These are phyloP conservation scores for Pedetes capensis DNA, from an alignment of 2,113 vertebrate genomes.

Conservation along the genomic window DNA sequence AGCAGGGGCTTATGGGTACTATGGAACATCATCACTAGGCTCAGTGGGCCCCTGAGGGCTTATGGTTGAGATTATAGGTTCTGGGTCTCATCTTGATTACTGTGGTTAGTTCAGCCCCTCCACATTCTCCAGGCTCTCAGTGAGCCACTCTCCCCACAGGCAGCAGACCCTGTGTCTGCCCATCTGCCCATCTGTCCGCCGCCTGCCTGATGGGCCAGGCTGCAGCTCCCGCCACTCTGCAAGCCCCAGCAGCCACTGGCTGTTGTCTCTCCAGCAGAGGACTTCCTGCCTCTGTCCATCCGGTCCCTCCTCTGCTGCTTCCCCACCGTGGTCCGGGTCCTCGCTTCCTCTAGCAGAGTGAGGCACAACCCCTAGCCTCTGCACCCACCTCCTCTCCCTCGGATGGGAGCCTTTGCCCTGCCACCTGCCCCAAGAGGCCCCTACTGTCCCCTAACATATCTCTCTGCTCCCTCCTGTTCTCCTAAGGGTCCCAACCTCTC, in stretches of 20 bases:
- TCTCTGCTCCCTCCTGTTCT: background rate
- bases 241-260: background rate
- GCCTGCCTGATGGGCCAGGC: background rate
- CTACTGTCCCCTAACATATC: background rate
- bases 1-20: background rate
- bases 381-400: background rate
- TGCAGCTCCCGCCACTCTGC: background rate
- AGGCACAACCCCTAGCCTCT: background rate
- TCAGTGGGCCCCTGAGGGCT: background rate
- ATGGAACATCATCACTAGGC: background rate
- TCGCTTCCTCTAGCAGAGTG: background rate
- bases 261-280: background rate
- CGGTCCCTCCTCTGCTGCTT: background rate
- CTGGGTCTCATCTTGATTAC: background rate
- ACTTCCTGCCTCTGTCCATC: background rate
- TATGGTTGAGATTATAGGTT: too few relatives aligned
- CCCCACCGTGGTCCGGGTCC: background rate
- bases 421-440: background rate
- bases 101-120: background rate
- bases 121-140: background rate
- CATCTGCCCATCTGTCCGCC: too few relatives aligned
- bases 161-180: background rate
- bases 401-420: background rate
- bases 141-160: background rate
- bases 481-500: background rate